A percentile compares a stretch with the other conserved stretches of the same genome.
These are phyloP conservation scores for Acanthornis magna DNA, from an alignment of 2,797 vertebrate genomes.

Conservation along the genomic window DNA sequence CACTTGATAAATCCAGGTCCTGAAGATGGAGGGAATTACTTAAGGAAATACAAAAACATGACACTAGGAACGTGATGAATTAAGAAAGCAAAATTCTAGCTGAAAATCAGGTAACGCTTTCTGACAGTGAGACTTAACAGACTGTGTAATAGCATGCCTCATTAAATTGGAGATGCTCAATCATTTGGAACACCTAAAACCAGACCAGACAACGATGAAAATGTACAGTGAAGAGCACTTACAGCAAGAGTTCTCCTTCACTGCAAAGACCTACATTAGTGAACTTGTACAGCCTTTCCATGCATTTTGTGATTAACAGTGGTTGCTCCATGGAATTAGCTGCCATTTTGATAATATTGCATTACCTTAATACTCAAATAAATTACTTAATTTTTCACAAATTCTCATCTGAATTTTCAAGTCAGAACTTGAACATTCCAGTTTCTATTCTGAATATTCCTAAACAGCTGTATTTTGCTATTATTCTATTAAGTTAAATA, in stretches of 20 bases:
- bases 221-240: neutral
- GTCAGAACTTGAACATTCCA: neutral
- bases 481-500: neutral
- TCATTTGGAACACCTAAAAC: slow-evolving; percentile 4
- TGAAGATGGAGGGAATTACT: neutral
- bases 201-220: neutral
- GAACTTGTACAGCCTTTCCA: neutral
- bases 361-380: neutral
- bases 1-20: neutral
- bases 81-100: neutral
- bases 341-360: neutral
- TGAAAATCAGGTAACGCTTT: neutral
- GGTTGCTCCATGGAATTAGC: neutral
- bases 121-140: neutral
- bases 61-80: neutral
- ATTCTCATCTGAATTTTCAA: neutral
- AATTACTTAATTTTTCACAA: neutral
- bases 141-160: neutral
- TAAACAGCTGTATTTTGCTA: neutral
- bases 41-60: neutral
- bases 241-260: neutral
- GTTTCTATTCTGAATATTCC: neutral
- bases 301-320: neutral
- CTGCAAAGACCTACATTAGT: neutral
- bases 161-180: neutral